phyloP scores from a whole-genome alignment of 2,113 vertebrate species.

The Sylvietta virens region DNA sequence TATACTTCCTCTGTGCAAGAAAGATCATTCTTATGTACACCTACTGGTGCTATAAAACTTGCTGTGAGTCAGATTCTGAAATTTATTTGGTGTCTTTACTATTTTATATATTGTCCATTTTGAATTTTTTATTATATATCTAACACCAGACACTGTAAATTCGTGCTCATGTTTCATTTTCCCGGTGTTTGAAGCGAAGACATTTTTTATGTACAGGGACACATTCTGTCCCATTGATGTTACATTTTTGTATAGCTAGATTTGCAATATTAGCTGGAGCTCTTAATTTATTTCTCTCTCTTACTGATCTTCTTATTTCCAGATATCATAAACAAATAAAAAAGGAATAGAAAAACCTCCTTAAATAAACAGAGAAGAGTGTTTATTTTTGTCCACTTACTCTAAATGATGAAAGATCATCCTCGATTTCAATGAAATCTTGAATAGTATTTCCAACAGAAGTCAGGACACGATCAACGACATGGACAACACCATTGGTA shows the following conservation, averaged over 20 bases:
- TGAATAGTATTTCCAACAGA: conserved; percentile 84
- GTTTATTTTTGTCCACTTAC: conserved; percentile 62
- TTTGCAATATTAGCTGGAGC: neutral
- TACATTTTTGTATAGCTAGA: neutral
- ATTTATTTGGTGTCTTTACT: rapidly evolving
- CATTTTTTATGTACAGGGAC: neutral
- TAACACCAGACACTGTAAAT: neutral
- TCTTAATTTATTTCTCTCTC: neutral
- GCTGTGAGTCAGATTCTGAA: neutral
- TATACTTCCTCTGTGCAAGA: neutral
- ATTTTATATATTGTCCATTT: neutral
- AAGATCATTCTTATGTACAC: neutral
- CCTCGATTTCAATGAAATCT: conserved; percentile 81
- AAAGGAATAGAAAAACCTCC: neutral
- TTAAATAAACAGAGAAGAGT: neutral
- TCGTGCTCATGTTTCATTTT: neutral
- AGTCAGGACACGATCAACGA: conserved; percentile 91
- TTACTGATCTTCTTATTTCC: neutral
- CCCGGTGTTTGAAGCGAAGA: neutral
- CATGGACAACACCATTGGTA: conserved; percentile 95
- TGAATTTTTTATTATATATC: neutral
- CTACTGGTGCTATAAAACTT: neutral
- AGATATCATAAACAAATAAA: neutral
- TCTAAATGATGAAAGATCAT: conserved; percentile 85
- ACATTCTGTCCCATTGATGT: neutral